phyloP scores from a whole-genome alignment of 1,140 invertebrate species.

The Lamellibrachia luymesi region DNA sequence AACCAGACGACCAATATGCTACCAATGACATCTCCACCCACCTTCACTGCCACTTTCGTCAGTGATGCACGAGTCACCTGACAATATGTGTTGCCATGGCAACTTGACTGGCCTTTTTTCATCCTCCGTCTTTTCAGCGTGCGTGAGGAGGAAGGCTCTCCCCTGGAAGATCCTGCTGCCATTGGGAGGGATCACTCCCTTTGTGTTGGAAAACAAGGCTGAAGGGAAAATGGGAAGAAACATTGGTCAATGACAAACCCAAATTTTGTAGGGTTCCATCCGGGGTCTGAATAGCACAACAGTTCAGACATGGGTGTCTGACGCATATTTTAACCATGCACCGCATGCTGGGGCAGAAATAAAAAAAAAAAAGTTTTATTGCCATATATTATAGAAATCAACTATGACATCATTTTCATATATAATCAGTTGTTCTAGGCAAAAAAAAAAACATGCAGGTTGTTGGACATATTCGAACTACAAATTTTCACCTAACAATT shows the following conservation, averaged over 20 bases:
- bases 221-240: background rate
- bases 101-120: background rate
- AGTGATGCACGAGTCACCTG: background rate
- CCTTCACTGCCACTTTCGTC: background rate
- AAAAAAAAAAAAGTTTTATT: no score
- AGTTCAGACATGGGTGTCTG: no score
- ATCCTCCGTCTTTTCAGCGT: conserved; percentile 35
- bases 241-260: background rate
- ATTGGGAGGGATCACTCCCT: conserved; percentile 29
- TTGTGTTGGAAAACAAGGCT: conserved; percentile 31
- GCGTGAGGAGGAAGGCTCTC: conserved; percentile 36
- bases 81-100: background rate
- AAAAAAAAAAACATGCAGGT: no score
- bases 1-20: background rate
- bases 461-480: no score
- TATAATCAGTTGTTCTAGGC: no score
- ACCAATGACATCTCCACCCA: background rate
- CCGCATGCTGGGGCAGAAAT: no score
- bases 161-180: conserved; percentile 31
- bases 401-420: no score
- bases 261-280: no score
- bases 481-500: no score
- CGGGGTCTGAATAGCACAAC: no score
- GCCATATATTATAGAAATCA: no score
- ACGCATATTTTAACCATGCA: no score